Base-by-base conservation (phyloP, 2,888 invertebrate genomes). In the Leptopilina syphax region DNA sequence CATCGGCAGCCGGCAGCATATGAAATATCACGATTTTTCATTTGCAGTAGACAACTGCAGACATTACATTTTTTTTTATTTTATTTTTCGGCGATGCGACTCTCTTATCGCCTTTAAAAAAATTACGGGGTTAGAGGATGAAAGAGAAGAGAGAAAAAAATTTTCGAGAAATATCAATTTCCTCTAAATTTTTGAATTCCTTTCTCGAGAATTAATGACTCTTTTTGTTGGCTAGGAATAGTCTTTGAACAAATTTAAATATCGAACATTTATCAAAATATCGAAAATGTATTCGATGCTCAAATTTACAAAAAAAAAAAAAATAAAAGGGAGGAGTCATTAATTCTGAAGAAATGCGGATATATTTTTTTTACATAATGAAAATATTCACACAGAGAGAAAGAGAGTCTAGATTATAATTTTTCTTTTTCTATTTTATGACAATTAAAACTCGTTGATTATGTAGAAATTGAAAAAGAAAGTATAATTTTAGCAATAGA, bases 1-100 rank as follows among this genome's bases (percentile, higher is more conserved):
- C 73, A 60, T 79, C 80, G 76, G 77, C 68, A 76, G 68, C 76
- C 73, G 79, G 77, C 82, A 82, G 82, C 80, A 77, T 70, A 80
- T 80, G 68, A 83, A 34, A 81, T 77, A 73, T 73, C 79, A 66
- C 79, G 34, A 18, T 73, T 68, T 50, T 79, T 77, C 79, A 50
- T 78, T 79, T 41, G 78, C 77, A 34, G 76, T 73, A 73, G 73
- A 79, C 54, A 79, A 78, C 57, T 73, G 70, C 66, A 82, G 63
- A 79, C 79, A 24, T 78, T 65, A 77, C 24, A 63, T 77, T 65
- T 18, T 77, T 77, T 41, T 63, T 73, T 57, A 4, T 34, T 54
- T 81, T 76, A 78, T 68, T 70, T 76, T 79, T 70, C 70, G 76
- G 73, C 50, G 44, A 77, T 79, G 54, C 34, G 27, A 83, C 50